A percentile compares a stretch with the other conserved stretches of the same genome.
Conservation (phyloP, 2,113 vertebrate species). For the Hyperopisus bebe region DNA sequence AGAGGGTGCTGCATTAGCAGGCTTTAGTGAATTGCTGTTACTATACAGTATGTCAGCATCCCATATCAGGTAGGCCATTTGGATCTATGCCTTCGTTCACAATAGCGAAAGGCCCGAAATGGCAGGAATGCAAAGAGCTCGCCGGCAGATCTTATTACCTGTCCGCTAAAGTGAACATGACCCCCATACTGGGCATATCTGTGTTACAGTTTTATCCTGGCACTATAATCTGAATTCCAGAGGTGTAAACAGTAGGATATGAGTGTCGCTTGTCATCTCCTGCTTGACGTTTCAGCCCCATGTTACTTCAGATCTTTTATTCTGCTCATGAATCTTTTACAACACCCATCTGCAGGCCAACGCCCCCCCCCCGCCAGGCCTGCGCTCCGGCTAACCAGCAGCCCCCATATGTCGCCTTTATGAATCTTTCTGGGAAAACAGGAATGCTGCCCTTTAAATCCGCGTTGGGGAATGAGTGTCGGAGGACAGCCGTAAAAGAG, state of each 20-base stretch:
- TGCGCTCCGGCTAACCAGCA: constrained; percentile 72
- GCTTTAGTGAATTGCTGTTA: neutral
- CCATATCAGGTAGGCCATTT: neutral
- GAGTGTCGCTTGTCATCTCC: constrained; percentile 47
- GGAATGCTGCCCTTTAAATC: constrained; percentile 53
- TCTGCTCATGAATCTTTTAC: constrained; percentile 81
- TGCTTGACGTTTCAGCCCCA: constrained; percentile 68
- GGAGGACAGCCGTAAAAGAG: constrained; percentile 20
- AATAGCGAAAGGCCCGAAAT: neutral
- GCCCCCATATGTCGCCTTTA: constrained; percentile 72
- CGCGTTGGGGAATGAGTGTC: constrained; percentile 41
- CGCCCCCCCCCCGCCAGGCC: constrained; percentile 56
- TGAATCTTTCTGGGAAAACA: constrained; percentile 65
- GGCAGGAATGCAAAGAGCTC: neutral
- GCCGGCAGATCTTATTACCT: neutral
- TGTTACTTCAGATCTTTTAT: constrained; percentile 74
- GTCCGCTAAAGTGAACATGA: neutral
- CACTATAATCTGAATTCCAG: constrained; percentile 11
- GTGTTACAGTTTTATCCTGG: neutral
- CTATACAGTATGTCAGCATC: neutral
- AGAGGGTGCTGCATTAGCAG: neutral
- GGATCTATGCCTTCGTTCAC: neutral
- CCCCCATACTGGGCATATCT: neutral
- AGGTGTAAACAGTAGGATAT: constrained; percentile 27
- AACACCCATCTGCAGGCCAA: constrained; percentile 77